A percentile compares a stretch with the other conserved stretches of the same genome.
Evolutionary conservation across 2,888 invertebrate genomes (phyloP).

Genomic region (Mallateleia sp.): DNA sequence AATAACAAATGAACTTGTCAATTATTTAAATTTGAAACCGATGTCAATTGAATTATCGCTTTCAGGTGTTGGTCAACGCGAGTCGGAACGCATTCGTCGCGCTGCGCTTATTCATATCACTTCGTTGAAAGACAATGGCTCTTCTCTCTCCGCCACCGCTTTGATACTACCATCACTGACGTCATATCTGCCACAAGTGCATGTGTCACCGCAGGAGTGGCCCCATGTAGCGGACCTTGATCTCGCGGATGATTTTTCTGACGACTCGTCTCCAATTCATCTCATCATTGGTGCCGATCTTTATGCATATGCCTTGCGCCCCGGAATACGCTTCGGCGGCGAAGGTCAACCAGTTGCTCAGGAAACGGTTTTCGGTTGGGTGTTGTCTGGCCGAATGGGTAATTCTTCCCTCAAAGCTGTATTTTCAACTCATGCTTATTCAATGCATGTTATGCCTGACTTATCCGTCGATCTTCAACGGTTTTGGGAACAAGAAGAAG

Average conservation of each 20-base stretch:
- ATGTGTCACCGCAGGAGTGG: neutral
- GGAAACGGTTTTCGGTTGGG: no score
- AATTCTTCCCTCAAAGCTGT: neutral
- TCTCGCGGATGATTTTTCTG: neutral
- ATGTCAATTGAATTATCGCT: slow-evolving; percentile 1
- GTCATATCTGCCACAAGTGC: neutral
- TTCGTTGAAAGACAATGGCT: neutral
- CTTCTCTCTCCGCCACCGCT: neutral
- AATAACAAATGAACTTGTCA: neutral
- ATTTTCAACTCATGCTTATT: neutral
- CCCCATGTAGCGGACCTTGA: neutral
- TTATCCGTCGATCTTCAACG: neutral
- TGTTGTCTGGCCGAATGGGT: neutral
- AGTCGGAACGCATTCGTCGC: slow-evolving; percentile 2
- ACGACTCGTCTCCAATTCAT: neutral
- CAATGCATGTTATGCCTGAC: neutral
- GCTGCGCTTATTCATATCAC: neutral
- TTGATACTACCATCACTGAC: slow-evolving; percentile 1
- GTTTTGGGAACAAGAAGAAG: slow-evolving; percentile 12
- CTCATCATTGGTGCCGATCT: no score
- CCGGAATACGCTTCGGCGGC: neutral
- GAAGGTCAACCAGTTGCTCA: neutral
- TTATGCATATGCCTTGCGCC: neutral
- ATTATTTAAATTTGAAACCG: neutral
- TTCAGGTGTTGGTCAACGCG: neutral